Evolutionary conservation across 2,113 vertebrate species (phyloP).

Genomic region (Caloenas nicobarica): DNA sequence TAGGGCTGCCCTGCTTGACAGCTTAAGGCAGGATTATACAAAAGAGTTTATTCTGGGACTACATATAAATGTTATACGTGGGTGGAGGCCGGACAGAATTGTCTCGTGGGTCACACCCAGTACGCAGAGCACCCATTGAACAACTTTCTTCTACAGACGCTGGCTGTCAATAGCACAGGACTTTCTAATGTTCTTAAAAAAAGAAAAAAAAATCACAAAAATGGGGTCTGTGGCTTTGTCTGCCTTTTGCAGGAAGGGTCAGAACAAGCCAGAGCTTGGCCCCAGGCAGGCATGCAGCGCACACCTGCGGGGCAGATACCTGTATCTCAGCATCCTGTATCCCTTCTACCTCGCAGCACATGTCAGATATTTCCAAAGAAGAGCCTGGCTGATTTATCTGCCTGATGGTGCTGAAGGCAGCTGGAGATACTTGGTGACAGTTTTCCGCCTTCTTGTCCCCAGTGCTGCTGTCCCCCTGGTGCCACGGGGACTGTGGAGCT

Average conservation of each 20-base stretch:
- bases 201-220: not conserved
- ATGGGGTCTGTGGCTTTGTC: not conserved
- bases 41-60: constrained; percentile 47
- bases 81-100: constrained; percentile 13
- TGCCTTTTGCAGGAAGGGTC: not conserved
- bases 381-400: not conserved
- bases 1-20: constrained; percentile 34
- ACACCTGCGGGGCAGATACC: not conserved
- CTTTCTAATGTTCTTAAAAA: not conserved
- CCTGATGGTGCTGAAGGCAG: not conserved
- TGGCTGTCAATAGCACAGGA: not conserved
- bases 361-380: not conserved
- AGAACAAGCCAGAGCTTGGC: not conserved
- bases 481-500: fast-evolving
- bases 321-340: not conserved
- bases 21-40: constrained; percentile 54
- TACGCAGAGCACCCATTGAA: not conserved
- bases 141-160: not conserved
- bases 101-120: constrained; percentile 18
- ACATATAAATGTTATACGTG: constrained; percentile 22
- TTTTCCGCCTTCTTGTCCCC: not conserved
- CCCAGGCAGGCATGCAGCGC: not conserved
- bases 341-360: not conserved
- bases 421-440: not conserved
- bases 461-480: not conserved